phyloP scores from a whole-genome alignment of 2,797 vertebrate species.

The Phylloscopus collybita region DNA sequence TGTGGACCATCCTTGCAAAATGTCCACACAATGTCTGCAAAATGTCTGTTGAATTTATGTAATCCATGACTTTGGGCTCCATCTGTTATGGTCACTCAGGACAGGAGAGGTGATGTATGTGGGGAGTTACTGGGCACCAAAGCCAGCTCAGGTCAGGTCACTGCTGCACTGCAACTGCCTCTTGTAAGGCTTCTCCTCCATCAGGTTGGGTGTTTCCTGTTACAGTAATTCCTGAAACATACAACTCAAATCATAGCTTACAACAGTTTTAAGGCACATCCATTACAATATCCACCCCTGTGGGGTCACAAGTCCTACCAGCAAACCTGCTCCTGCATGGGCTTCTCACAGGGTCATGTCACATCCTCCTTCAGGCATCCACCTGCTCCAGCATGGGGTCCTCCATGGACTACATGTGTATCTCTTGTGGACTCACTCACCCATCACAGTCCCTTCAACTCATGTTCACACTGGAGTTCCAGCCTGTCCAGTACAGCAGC shows the following conservation, averaged over 20 bases:
- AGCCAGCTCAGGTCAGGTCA: not conserved
- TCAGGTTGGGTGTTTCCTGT: not conserved
- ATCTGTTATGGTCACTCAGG: not conserved
- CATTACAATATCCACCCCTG: not conserved
- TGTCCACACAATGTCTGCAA: not conserved
- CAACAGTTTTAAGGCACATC: not conserved
- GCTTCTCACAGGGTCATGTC: not conserved
- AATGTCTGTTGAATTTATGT: not conserved
- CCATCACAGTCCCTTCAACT: not conserved
- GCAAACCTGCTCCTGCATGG: not conserved
- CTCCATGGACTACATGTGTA: accelerated
- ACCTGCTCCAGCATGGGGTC: not conserved
- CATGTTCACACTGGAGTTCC: not conserved
- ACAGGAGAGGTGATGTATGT: not conserved
- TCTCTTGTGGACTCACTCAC: not conserved
- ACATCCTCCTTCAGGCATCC: not conserved
- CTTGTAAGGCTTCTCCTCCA: not conserved
- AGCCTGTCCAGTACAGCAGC: not conserved
- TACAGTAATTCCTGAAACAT: not conserved
- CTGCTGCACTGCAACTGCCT: not conserved
- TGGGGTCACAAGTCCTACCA: not conserved
- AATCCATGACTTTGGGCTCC: not conserved
- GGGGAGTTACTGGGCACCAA: not conserved
- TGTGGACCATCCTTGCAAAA: not conserved
- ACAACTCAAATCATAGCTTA: not conserved